These are phyloP conservation scores for Tryphoninae sp. DNA, from an alignment of 2,888 invertebrate species.

Conservation along the genomic window DNA sequence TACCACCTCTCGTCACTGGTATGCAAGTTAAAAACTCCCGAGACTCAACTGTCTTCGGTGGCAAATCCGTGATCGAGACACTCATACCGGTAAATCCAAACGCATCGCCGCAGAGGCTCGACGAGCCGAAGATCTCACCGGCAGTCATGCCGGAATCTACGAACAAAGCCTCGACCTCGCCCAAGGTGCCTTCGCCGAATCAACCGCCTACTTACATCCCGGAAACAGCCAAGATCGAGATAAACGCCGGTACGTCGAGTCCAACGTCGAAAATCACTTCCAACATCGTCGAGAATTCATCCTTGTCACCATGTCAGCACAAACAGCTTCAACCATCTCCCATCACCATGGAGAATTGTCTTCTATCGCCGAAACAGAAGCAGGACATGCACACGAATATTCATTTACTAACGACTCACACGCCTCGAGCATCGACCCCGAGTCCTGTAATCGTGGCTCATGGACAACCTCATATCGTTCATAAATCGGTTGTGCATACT, in stretches of 20 bases:
- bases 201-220: slow-evolving; percentile 80
- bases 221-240: slow-evolving; percentile 79
- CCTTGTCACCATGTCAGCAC: slow-evolving; percentile 67
- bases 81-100: slow-evolving; percentile 75
- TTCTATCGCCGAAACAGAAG: slow-evolving; percentile 74
- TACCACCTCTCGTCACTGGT: slow-evolving; percentile 73
- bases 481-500: slow-evolving; percentile 73
- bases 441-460: slow-evolving; percentile 82
- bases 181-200: slow-evolving; percentile 80
- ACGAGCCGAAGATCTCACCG: slow-evolving; percentile 78
- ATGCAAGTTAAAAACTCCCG: slow-evolving; percentile 74
- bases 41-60: slow-evolving; percentile 67
- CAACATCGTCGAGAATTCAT: slow-evolving; percentile 68
- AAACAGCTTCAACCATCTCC: slow-evolving; percentile 34
- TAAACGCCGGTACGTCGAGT: slow-evolving; percentile 74
- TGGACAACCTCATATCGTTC: slow-evolving; percentile 74
- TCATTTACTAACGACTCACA: slow-evolving; percentile 86
- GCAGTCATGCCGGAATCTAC: slow-evolving; percentile 76
- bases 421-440: slow-evolving; percentile 82
- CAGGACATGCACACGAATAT: slow-evolving; percentile 81
- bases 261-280: slow-evolving; percentile 68
- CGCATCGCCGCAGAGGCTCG: slow-evolving; percentile 73
- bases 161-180: slow-evolving; percentile 79
- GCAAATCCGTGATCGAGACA: slow-evolving; percentile 79
- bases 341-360: slow-evolving; percentile 68